phyloP scores from a whole-genome alignment of 2,797 vertebrate species.

The Crocidura indochinensis region DNA sequence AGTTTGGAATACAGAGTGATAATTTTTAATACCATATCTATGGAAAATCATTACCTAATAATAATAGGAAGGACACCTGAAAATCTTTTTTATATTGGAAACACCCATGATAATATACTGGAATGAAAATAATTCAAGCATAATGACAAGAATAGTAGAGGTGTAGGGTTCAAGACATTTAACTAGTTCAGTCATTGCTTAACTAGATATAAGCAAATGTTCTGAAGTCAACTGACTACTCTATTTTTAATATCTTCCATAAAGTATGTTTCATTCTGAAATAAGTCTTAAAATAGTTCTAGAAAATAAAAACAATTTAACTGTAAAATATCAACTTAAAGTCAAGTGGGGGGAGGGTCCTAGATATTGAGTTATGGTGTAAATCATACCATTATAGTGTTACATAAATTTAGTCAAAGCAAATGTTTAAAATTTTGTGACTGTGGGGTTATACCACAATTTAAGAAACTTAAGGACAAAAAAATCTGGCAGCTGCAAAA shows the following conservation, averaged over 20 bases:
- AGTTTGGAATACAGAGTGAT: background rate
- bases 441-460: no score
- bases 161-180: background rate
- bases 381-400: background rate
- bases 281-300: conserved; percentile 16
- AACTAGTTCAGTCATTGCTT: background rate
- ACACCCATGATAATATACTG: background rate
- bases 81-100: background rate
- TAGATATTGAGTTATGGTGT: background rate
- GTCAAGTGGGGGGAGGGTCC: background rate
- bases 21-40: background rate
- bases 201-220: conserved; percentile 6
- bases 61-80: background rate
- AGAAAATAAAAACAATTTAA: background rate
- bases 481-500: no score
- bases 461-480: no score
- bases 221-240: conserved; percentile 28
- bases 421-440: background rate
- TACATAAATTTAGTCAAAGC: no score
- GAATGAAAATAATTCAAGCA: conserved; percentile 19
- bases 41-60: conserved; percentile 15
- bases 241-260: background rate
- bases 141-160: conserved; percentile 1
- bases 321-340: background rate
- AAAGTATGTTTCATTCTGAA: background rate